Conservation (phyloP, 2,797 vertebrate genomes). For the Anguilla obscura region DNA sequence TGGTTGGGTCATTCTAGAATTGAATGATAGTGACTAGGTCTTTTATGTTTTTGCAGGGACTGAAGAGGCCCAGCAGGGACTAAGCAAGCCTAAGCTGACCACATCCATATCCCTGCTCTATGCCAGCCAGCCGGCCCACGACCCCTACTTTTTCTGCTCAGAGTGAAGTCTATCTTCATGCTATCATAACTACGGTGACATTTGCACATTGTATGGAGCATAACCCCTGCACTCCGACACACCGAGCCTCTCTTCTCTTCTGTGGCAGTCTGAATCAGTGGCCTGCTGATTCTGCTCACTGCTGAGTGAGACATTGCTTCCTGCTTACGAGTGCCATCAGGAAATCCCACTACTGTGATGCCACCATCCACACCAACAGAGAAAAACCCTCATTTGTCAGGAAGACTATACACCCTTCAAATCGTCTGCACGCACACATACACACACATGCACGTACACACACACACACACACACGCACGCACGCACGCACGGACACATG, state of each 20-base stretch:
- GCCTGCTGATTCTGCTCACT: not conserved
- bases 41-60: not conserved
- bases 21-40: not conserved
- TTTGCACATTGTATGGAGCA: not conserved
- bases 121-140: not conserved
- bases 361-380: not conserved
- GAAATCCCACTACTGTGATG: not conserved
- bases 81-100: not conserved
- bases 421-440: not conserved
- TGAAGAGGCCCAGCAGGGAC: not conserved
- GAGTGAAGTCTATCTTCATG: not conserved
- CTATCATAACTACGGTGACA: not conserved
- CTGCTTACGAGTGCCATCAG: not conserved
- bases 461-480: no score
- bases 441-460: not conserved
- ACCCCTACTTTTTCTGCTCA: not conserved
- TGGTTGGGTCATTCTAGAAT: not conserved
- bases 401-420: not conserved
- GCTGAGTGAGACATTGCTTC: not conserved
- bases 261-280: not conserved
- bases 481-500: no score
- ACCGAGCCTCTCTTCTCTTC: not conserved
- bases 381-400: not conserved
- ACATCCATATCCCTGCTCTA: not conserved
- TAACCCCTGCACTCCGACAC: not conserved